These are phyloP conservation scores for Centropus unirufus DNA, from an alignment of 2,113 vertebrate genomes.

Conservation along the genomic window DNA sequence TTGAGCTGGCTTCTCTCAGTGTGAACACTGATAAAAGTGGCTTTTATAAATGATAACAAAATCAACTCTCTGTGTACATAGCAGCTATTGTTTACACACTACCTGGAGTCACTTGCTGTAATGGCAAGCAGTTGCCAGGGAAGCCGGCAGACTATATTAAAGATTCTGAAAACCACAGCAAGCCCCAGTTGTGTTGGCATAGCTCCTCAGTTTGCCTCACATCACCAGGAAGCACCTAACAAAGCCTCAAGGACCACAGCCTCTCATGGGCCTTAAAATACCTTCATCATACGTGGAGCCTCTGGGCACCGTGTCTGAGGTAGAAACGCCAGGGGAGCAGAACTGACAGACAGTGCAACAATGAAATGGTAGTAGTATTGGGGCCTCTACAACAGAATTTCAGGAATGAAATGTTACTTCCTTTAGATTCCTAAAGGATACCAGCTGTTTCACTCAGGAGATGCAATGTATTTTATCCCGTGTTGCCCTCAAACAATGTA, in stretches of 20 bases:
- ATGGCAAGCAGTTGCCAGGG: background rate
- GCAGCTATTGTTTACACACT: background rate
- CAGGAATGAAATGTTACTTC: background rate
- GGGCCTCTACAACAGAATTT: rapidly evolving
- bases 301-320: background rate
- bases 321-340: background rate
- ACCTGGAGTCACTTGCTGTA: background rate
- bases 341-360: background rate
- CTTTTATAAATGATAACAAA: background rate
- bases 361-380: background rate
- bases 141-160: background rate
- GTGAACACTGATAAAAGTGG: background rate
- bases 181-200: background rate
- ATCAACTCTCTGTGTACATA: background rate
- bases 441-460: background rate
- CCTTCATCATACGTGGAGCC: background rate
- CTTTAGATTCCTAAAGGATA: background rate
- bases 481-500: background rate
- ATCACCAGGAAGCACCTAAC: background rate
- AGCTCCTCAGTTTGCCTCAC: background rate
- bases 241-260: background rate
- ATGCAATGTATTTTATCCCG: background rate
- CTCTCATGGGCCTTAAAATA: background rate
- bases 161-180: background rate
- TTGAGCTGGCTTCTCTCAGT: background rate